phyloP scores from a whole-genome alignment of 37 sponge, comb jelly and placozoan species.

The Chondrosia reniformis region DNA sequence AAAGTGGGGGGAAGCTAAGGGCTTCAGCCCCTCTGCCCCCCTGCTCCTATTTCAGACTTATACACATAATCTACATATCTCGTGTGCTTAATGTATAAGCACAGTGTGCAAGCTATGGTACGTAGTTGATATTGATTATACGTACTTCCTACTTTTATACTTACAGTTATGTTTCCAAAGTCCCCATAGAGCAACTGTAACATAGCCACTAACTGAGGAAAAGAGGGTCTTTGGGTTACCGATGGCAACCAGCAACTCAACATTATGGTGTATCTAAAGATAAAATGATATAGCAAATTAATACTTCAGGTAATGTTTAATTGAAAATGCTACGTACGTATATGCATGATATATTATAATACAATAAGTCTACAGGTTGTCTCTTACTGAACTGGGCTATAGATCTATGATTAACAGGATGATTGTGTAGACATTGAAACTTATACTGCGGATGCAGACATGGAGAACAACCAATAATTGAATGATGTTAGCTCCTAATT shows the following conservation, averaged over 20 bases:
- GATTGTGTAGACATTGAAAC: not conserved
- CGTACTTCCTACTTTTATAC: not conserved
- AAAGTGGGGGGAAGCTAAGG: not conserved
- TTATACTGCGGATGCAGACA: too few relatives aligned
- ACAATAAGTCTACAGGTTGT: not conserved
- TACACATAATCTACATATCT: too few relatives aligned
- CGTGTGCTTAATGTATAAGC: not conserved
- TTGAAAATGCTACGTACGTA: not conserved
- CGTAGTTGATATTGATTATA: not conserved
- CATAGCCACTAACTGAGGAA: slow-evolving; percentile 9
- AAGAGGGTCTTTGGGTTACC: not conserved
- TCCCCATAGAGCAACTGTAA: not conserved
- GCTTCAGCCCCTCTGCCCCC: too few relatives aligned
- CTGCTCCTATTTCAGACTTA: too few relatives aligned
- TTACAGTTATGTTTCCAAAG: not conserved
- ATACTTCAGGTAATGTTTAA: too few relatives aligned
- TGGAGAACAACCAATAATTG: too few relatives aligned
- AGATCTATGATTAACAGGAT: not conserved
- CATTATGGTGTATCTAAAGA: slow-evolving; percentile 21
- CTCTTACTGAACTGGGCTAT: not conserved
- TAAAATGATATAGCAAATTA: not conserved
- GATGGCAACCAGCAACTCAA: slow-evolving; percentile 9
- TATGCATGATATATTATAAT: not conserved
- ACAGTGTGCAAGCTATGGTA: not conserved
- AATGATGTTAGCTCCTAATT: too few relatives aligned